Percentiles rank a stretch among this genome's conserved stretches.
These are phyloP conservation scores for Protodeltote pygarga DNA, from an alignment of 2,888 invertebrate species.

Conservation along the genomic window DNA sequence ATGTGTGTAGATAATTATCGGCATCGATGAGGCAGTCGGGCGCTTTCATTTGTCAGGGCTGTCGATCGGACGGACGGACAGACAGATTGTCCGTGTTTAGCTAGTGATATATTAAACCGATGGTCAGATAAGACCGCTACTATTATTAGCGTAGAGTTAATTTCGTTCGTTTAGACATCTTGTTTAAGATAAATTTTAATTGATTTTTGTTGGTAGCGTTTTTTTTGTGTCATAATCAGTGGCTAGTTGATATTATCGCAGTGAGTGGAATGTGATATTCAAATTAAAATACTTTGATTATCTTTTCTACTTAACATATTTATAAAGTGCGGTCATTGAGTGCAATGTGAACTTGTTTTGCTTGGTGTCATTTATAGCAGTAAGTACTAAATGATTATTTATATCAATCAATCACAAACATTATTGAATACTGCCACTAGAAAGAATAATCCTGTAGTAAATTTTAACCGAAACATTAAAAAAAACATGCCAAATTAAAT, in stretches of 20 bases:
- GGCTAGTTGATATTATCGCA: conserved; percentile 23
- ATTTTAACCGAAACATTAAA: no score
- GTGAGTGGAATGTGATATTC: conserved; percentile 42
- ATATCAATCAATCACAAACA: no score
- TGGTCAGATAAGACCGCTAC: conserved; percentile 60
- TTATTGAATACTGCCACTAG: no score
- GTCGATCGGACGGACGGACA: conserved; percentile 52
- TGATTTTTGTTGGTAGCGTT: conserved; percentile 51
- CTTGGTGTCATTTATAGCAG: no score
- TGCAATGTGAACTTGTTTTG: no score
- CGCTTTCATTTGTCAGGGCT: conserved; percentile 66
- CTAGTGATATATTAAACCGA: conserved; percentile 68
- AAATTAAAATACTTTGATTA: conserved; percentile 36
- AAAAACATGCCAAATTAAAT: no score
- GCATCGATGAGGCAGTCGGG: conserved; percentile 55
- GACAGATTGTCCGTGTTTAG: conserved; percentile 63
- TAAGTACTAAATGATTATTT: no score
- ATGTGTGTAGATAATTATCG: conserved; percentile 65
- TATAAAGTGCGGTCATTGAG: neutral
- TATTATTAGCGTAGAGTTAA: conserved; percentile 60
- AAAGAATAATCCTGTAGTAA: no score
- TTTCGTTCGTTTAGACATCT: conserved; percentile 57
- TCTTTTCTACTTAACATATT: conserved; percentile 13
- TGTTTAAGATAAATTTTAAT: conserved; percentile 45
- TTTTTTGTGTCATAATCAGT: conserved; percentile 46